These are phyloP conservation scores for Emydocephalus ijimae DNA, from an alignment of 2,113 vertebrate species.

Conservation along the genomic window DNA sequence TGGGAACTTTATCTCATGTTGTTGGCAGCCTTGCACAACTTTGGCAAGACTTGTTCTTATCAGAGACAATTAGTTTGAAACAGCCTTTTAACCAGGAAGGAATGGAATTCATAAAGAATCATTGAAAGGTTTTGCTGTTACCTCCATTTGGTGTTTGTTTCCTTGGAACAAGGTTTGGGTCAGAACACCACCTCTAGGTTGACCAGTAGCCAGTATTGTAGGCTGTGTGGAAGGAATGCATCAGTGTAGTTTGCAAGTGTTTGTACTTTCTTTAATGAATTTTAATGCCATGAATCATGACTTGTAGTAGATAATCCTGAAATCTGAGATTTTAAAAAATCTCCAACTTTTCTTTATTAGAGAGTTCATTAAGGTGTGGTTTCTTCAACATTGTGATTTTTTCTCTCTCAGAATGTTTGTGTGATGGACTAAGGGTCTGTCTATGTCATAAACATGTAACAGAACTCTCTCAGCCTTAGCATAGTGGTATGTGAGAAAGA, in stretches of 20 bases:
- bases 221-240: not conserved
- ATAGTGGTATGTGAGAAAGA: not conserved
- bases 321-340: not conserved
- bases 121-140: too few species aligned
- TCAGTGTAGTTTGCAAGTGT: not conserved
- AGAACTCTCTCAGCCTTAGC: not conserved
- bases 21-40: too few species aligned
- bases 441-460: not conserved
- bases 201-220: not conserved
- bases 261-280: not conserved
- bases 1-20: too few species aligned
- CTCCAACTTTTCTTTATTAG: not conserved
- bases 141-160: too few species aligned
- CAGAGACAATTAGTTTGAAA: too few species aligned
- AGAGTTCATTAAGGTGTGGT: not conserved
- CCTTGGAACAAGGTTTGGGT: too few species aligned
- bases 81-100: too few species aligned
- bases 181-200: not conserved
- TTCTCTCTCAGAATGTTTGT: not conserved
- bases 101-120: too few species aligned
- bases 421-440: not conserved
- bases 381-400: not conserved
- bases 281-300: not conserved
- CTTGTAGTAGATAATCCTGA: not conserved
- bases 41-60: too few species aligned